Base-by-base conservation (phyloP, 2,888 invertebrate species). In the Cybosia mesomella region DNA sequence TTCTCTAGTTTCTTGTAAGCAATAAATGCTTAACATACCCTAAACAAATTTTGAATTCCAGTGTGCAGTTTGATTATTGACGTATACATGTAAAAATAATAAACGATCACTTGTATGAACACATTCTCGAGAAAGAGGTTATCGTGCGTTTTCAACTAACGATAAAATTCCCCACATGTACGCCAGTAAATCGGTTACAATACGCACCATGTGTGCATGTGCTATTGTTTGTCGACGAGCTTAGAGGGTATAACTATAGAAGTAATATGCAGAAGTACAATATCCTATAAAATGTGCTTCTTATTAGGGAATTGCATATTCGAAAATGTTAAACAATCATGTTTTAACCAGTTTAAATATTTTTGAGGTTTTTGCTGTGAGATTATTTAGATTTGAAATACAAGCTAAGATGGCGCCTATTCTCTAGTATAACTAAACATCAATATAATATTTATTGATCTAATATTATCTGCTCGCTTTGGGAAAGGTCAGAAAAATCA, bases 201-300 rank as follows among this genome's bases (percentile, higher is more conserved):
- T 75, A 58, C 75, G 74, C 60, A 70, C 62, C 77, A 81, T 71
- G 80, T 67, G 64, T 69, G 72, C 80, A 80, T 80, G 70, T 79
- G 80, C 71, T 73, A 68, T 81, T 75, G 73, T 81, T 76, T 71
- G 66, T 58, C 34, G 58, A 73, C 43, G n/a, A 59, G 55, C 60
- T 64, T 64, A 49, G n/a, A 57, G 18, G 22, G 36, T 58, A 21
- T 58, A 28, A 71, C 24, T 36, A 57, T 43, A 66, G n/a, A 64
- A 58, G 49, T 53, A 28, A 65, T 22, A 0, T 32, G 5, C 66
- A 66, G 65, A 57, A 68, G 60, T 64, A 36, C 36, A 70, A 28
- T 18, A 24, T 39, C 39, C 21, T 43, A 22, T 43, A 3, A 39
- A 28, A 43, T n/a, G 0, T 0, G 9, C 10, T 22, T 36, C 4